Evolutionary conservation across 2,888 invertebrate species (phyloP).

Genomic region (Mongoloraphidia duomilia): DNA sequence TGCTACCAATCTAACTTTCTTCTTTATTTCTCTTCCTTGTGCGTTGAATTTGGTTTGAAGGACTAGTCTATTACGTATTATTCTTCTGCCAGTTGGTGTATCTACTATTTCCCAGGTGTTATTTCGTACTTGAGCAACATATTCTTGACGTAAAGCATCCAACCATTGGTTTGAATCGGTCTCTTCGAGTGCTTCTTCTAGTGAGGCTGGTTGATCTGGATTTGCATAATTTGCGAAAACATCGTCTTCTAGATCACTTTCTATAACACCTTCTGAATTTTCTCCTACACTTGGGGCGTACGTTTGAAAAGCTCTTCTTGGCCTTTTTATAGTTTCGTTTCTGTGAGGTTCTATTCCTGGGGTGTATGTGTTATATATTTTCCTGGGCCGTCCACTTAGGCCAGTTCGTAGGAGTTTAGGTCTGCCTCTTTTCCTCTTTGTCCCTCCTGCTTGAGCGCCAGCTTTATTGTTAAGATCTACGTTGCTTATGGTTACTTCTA

Average conservation of each 20-base stretch:
- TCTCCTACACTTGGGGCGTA: too few species aligned
- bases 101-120: conserved; percentile 8
- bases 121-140: background rate
- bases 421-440: too few species aligned
- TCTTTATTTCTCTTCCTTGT: conserved; percentile 13
- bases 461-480: background rate
- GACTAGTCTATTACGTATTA: conserved; percentile 14
- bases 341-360: too few species aligned
- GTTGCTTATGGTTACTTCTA: background rate
- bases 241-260: background rate
- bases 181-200: background rate
- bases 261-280: background rate
- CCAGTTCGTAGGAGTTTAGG: too few species aligned
- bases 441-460: background rate
- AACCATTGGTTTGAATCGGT: background rate
- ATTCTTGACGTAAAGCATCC: background rate
- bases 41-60: conserved; percentile 14
- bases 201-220: background rate
- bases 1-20: conserved; percentile 19
- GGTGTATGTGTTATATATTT: too few species aligned
- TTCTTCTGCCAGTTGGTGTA: conserved; percentile 1
- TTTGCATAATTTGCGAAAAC: background rate
- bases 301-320: too few species aligned
- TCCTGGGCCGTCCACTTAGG: too few species aligned
- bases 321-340: too few species aligned